Base-by-base conservation (phyloP, 1,140 invertebrate species). In the Drosophila novamexicana region DNA sequence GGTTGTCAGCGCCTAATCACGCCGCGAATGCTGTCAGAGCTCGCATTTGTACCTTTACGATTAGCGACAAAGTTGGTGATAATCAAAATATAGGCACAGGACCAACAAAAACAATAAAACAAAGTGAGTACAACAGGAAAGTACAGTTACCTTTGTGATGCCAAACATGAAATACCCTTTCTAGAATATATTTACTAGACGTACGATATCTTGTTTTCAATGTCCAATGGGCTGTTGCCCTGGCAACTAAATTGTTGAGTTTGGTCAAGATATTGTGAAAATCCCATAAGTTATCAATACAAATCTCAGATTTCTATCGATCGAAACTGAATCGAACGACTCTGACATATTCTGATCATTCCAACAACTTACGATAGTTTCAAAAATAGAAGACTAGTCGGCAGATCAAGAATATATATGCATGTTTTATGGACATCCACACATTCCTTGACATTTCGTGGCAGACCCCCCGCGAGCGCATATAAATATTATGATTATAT, bases 1-100 rank as follows among this genome's bases (percentile, higher is more conserved):
- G 65, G 34, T 75, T 63, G 80, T 69, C 77, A 80, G 64, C 37
- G 32, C 47, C 45, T 70, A 81, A 78, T 84, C 81, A 84, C 81
- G 82, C 73, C 36, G 64, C 63, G 40, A 49, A 47, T 47, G 66
- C 37, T 66, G 40, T 54, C 47, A 54, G 34, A 67, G 65, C 69
- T 74, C 49, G 42, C n/a, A 68, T 52, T 56, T 10, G 39, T 75
- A 86, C 78, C 65, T 75, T 69, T 44, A 47, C 61, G 61, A 77
- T 49, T 36, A 49, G 47, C 54, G 18, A 40, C 7, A 40, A 10
- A 58, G 10, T 34, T 58, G n/a, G 40, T 29, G 37, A 57, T 42
- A 57, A 3, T 56, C 22, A 29, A 29, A 29, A 18, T 36, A 32
- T 7, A 29, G 22, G 18, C 12, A 0, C 5, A 49, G 1, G 18